phyloP scores from a whole-genome alignment of 2,888 invertebrate species.

The Lysandra bellargus region DNA sequence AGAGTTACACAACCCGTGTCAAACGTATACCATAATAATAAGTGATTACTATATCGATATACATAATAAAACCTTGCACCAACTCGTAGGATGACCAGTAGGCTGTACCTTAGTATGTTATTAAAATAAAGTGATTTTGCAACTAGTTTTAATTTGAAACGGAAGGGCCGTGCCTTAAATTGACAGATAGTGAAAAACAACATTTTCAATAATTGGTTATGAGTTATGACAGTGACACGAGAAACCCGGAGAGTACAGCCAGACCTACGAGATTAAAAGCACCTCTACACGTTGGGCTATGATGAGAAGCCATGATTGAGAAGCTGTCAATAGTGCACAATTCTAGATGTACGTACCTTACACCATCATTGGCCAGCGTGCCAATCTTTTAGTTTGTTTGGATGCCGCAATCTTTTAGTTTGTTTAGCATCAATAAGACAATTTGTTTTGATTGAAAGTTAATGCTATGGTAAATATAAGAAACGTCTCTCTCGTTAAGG shows the following conservation, averaged over 20 bases:
- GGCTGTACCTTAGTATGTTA: background rate
- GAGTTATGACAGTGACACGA: background rate
- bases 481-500: background rate
- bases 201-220: background rate
- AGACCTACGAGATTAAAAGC: background rate
- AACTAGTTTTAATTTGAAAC: background rate
- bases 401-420: background rate
- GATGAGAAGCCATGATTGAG: background rate
- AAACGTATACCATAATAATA: conserved; percentile 7
- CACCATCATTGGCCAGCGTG: background rate
- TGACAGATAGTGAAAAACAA: background rate
- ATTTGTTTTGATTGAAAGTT: background rate
- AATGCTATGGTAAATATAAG: background rate
- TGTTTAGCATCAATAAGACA: background rate
- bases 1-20: conserved; percentile 3
- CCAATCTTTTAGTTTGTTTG: background rate
- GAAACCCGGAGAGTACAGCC: background rate
- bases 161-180: background rate
- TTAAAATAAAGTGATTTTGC: conserved; percentile 4
- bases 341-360: too few relatives aligned
- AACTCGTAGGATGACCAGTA: conserved; percentile 19
- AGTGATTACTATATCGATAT: conserved; percentile 7
- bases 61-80: background rate
- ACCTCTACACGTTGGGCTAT: background rate
- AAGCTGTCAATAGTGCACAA: too few relatives aligned